Evolutionary conservation across 2,888 invertebrate species (phyloP).

Genomic region (Tiliacea citrago): DNA sequence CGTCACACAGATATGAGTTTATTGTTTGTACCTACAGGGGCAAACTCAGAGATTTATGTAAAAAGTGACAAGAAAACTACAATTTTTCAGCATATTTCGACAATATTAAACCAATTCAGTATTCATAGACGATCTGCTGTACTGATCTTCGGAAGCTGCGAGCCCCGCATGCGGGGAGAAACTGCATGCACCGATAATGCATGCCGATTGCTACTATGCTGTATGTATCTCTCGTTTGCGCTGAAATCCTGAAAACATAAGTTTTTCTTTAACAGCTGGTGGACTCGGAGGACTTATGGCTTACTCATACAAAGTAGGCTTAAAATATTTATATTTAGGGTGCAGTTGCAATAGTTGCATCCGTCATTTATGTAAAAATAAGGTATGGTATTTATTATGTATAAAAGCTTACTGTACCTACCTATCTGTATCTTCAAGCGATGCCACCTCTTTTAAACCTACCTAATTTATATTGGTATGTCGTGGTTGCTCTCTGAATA

Average conservation of each 20-base stretch:
- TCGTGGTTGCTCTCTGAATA: slow-evolving; percentile 63
- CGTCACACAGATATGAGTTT: not conserved
- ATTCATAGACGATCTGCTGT: slow-evolving; percentile 44
- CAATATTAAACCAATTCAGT: slow-evolving; percentile 57
- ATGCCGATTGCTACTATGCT: not conserved
- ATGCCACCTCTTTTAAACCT: slow-evolving; percentile 19
- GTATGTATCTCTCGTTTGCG: not conserved
- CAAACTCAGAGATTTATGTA: not conserved
- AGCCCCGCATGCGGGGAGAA: not conserved
- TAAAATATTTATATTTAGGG: slow-evolving; percentile 8
- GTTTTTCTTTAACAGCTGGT: slow-evolving; percentile 1
- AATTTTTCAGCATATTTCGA: slow-evolving; percentile 3
- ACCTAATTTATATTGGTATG: slow-evolving; percentile 18
- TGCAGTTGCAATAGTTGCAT: not conserved
- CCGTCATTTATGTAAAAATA: slow-evolving; percentile 9
- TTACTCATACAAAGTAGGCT: slow-evolving; percentile 14
- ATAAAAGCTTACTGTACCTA: slow-evolving; percentile 29
- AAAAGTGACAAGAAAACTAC: slow-evolving; percentile 1
- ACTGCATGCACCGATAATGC: not conserved
- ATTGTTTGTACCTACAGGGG: not conserved
- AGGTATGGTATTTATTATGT: not conserved
- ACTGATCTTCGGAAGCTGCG: not conserved
- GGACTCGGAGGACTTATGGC: slow-evolving; percentile 16
- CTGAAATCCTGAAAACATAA: not conserved
- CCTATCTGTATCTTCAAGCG: slow-evolving; percentile 22